phyloP scores from a whole-genome alignment of 2,797 vertebrate genomes.

The Siniperca scherzeri region DNA sequence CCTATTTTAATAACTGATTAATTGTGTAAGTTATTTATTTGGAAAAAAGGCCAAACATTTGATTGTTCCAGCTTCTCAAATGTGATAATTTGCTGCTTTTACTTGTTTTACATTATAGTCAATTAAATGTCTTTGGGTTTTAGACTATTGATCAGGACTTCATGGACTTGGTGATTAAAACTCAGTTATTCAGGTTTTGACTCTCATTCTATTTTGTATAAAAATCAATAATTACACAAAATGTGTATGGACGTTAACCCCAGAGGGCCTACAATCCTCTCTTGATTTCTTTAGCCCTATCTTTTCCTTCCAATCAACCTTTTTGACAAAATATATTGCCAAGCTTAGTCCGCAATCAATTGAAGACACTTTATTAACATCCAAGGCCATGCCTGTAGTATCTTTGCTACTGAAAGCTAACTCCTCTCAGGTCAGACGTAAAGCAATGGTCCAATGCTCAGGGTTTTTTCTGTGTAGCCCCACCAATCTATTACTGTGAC shows the following conservation, averaged over 20 bases:
- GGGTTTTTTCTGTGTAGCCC: conserved; percentile 42
- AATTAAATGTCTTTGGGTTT: neutral
- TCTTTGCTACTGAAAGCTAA: conserved; percentile 27
- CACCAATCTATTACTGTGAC: conserved; percentile 70
- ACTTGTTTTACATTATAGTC: neutral
- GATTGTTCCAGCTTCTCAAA: neutral
- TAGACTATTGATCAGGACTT: neutral
- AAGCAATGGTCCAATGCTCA: conserved; percentile 50
- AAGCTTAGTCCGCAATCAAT: conserved; percentile 48
- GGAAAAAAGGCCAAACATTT: neutral
- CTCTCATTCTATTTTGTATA: neutral
- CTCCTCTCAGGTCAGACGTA: conserved; percentile 46
- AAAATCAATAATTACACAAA: neutral
- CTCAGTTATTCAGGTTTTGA: conserved; percentile 11
- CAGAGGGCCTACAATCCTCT: neutral
- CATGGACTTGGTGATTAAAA: neutral
- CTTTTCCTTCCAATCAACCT: conserved; percentile 7
- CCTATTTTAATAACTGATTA: neutral
- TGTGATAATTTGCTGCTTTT: neutral
- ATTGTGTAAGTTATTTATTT: neutral
- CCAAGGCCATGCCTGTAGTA: conserved; percentile 33
- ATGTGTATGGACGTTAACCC: conserved; percentile 4
- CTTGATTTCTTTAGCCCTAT: neutral
- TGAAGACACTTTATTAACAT: conserved; percentile 52
- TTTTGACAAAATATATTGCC: conserved; percentile 24